Evolutionary conservation across 2,113 vertebrate species (phyloP).

Genomic region (Erythrolamprus reginae): DNA sequence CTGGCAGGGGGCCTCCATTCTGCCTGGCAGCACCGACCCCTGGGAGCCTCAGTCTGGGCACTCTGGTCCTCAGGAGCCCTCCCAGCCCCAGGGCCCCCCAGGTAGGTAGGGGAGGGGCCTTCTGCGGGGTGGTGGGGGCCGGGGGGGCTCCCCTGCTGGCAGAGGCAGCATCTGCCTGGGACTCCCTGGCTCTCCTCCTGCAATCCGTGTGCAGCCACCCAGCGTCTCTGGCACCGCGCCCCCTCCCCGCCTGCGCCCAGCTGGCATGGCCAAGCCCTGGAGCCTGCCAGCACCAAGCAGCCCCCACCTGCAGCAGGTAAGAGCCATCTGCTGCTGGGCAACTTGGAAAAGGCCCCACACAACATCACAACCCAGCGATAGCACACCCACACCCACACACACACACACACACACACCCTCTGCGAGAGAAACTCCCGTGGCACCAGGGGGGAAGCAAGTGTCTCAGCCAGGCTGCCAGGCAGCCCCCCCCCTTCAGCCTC

Average conservation of each 20-base stretch:
- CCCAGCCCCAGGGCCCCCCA: not conserved
- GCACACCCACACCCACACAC: too few species aligned
- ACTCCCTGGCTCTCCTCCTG: not conserved
- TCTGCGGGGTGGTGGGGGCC: not conserved
- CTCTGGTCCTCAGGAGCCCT: not conserved
- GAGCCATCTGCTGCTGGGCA: constrained; percentile 7
- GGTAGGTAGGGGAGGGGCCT: not conserved
- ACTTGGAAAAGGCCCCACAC: not conserved
- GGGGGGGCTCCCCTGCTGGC: not conserved
- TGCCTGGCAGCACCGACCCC: not conserved
- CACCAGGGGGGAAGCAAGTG: not conserved
- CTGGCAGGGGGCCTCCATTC: not conserved
- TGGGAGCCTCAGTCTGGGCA: not conserved
- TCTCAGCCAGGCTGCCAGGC: not conserved
- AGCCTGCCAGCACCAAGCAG: not conserved
- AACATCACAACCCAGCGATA: not conserved
- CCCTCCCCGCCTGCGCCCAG: not conserved
- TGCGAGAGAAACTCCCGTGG: too few species aligned
- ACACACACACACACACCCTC: too few species aligned
- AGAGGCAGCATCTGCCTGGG: not conserved
- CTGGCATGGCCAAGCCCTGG: not conserved
- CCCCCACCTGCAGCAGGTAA: not conserved
- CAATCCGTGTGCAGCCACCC: not conserved
- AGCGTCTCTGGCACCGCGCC: not conserved
- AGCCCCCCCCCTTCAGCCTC: not conserved